phyloP scores from a whole-genome alignment of 2,797 vertebrate species.

The Leucoraja ocellata region DNA sequence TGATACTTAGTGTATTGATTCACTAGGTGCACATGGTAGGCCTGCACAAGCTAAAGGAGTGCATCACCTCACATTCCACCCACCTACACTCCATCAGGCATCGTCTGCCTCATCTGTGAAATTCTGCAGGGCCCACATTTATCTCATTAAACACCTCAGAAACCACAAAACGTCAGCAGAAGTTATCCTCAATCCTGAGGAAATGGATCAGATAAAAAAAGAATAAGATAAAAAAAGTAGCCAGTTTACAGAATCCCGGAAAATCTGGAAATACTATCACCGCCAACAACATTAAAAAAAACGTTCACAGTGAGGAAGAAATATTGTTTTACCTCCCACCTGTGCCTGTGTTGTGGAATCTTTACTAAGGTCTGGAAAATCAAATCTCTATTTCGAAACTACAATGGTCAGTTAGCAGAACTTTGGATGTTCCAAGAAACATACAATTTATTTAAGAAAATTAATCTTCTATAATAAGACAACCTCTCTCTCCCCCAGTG shows the following conservation, averaged over 20 bases:
- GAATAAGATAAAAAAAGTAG: neutral
- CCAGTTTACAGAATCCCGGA: neutral
- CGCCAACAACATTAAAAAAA: neutral
- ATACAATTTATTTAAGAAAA: neutral
- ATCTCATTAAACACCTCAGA: no score
- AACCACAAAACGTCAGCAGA: no score
- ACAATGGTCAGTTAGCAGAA: neutral
- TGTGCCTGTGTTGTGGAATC: neutral
- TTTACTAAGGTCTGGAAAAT: neutral
- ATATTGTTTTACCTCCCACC: neutral
- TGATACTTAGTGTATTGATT: no score
- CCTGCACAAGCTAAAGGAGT: no score
- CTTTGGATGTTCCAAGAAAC: neutral
- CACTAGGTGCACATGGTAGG: no score
- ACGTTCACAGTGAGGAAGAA: neutral
- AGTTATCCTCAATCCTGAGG: no score
- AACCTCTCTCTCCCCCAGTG: neutral
- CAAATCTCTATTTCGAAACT: neutral
- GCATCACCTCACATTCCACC: no score
- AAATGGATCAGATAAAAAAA: no score
- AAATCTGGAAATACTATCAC: neutral
- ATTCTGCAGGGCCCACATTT: no score
- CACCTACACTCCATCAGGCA: no score
- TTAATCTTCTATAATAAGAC: neutral
- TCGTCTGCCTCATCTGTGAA: no score